phyloP scores from a whole-genome alignment of 2,797 vertebrate genomes.

The Kryptopterus vitreolus region DNA sequence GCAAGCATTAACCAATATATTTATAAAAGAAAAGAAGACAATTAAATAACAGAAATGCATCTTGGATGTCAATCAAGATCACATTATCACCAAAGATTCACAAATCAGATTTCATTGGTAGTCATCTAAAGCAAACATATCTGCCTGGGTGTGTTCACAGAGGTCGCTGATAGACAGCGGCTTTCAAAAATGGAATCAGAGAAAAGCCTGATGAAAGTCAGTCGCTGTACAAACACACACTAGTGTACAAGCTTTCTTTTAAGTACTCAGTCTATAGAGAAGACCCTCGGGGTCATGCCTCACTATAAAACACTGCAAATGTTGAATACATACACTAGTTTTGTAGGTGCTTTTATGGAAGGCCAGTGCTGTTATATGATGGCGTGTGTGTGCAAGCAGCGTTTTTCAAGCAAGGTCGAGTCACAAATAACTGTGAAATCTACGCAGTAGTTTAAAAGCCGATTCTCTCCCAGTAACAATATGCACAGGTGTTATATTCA shows the following conservation, averaged over 20 bases:
- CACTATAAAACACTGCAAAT: conserved; percentile 5
- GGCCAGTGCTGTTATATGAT: background rate
- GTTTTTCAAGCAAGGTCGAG: conserved; percentile 4
- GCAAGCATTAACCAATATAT: background rate
- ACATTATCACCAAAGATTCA: background rate
- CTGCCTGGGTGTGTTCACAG: background rate
- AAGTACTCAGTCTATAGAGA: conserved; percentile 7
- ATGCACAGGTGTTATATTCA: conserved; percentile 47
- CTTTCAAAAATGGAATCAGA: conserved; percentile 46
- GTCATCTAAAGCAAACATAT: background rate
- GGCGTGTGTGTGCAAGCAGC: background rate
- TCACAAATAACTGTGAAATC: conserved; percentile 1
- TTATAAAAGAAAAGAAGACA: background rate
- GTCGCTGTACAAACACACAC: conserved; percentile 40
- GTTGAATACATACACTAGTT: background rate
- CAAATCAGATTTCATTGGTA: background rate
- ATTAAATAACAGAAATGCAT: background rate
- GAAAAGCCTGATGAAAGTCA: conserved; percentile 36
- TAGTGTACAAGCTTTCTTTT: conserved; percentile 23
- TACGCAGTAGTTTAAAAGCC: background rate
- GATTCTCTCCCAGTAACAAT: conserved; percentile 17
- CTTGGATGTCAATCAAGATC: background rate
- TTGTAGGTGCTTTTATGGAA: background rate
- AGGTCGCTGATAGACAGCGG: conserved; percentile 31
- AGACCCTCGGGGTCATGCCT: conserved; percentile 16